phyloP scores from a whole-genome alignment of 2,888 invertebrate genomes.

The Pollenia amentaria region DNA sequence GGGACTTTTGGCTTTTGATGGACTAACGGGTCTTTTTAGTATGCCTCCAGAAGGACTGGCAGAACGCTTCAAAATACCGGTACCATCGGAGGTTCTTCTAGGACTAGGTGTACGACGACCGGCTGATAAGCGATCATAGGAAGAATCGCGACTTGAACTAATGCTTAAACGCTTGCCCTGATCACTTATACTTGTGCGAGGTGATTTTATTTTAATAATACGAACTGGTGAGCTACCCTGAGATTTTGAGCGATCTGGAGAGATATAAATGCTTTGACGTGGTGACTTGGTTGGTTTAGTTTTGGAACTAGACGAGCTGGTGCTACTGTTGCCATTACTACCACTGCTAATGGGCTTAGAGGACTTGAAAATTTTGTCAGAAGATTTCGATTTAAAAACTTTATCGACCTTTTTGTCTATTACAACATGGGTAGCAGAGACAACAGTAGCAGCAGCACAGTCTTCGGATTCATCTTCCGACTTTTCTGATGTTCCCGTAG shows the following conservation, averaged over 20 bases:
- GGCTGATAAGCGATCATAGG: slow-evolving; percentile 81
- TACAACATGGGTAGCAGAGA: slow-evolving; percentile 79
- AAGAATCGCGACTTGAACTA: slow-evolving; percentile 83
- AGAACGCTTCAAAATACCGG: slow-evolving; percentile 83
- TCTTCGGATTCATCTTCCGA: slow-evolving; percentile 83
- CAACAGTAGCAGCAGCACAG: slow-evolving; percentile 71
- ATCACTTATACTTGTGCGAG: slow-evolving; percentile 86
- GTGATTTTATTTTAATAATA: slow-evolving; percentile 85
- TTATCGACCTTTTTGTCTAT: slow-evolving; percentile 85
- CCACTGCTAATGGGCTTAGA: slow-evolving; percentile 68
- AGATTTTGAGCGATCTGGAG: slow-evolving; percentile 84
- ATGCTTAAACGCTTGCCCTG: slow-evolving; percentile 82
- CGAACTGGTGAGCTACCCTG: slow-evolving; percentile 84
- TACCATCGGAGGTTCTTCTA: slow-evolving; percentile 83
- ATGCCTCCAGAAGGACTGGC: slow-evolving; percentile 81
- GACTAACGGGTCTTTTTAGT: slow-evolving; percentile 82
- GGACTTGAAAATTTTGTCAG: slow-evolving; percentile 72
- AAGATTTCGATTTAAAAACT: slow-evolving; percentile 83
- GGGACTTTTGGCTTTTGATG: slow-evolving; percentile 83
- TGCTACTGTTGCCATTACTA: slow-evolving; percentile 76
- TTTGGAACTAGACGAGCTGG: slow-evolving; percentile 76
- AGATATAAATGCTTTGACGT: slow-evolving; percentile 87
- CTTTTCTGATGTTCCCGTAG: slow-evolving; percentile 82
- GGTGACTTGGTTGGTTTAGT: slow-evolving; percentile 84
- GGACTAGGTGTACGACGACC: slow-evolving; percentile 83